Evolutionary conservation across 2,888 invertebrate species (phyloP).

Genomic region (Deilephila elpenor): DNA sequence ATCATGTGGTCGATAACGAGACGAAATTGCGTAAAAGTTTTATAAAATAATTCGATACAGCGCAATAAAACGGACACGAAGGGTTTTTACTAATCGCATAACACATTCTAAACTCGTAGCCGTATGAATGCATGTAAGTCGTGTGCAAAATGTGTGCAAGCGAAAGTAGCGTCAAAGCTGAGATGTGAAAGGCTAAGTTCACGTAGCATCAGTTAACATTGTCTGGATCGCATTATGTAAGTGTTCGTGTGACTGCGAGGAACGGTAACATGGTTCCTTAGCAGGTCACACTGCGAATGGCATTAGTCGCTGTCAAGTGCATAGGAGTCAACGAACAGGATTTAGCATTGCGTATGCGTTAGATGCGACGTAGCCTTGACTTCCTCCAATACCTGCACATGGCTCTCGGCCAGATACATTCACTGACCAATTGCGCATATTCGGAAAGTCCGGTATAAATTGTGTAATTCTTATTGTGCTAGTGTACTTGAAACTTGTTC

Average conservation of each 20-base stretch:
- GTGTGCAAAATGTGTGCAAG: slow-evolving; percentile 57
- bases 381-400: slow-evolving; percentile 65
- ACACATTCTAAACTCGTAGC: slow-evolving; percentile 52
- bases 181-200: slow-evolving; percentile 64
- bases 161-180: slow-evolving; percentile 72
- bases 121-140: slow-evolving; percentile 59
- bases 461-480: slow-evolving; percentile 34
- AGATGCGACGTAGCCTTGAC: slow-evolving; percentile 73
- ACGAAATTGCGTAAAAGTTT: slow-evolving; percentile 10
- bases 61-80: slow-evolving; percentile 38
- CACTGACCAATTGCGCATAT: slow-evolving; percentile 70
- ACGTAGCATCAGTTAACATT: slow-evolving; percentile 60
- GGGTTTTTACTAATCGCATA: slow-evolving; percentile 50
- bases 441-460: slow-evolving; percentile 57
- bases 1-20: slow-evolving; percentile 15
- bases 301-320: slow-evolving; percentile 80
- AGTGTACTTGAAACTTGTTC: slow-evolving; percentile 12
- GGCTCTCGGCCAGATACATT: slow-evolving; percentile 75
- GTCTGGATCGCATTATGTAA: slow-evolving; percentile 79
- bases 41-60: slow-evolving; percentile 19
- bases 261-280: slow-evolving; percentile 80
- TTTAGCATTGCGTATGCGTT: slow-evolving; percentile 76
- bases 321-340: slow-evolving; percentile 80
- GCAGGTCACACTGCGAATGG: slow-evolving; percentile 81
- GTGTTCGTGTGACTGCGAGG: slow-evolving; percentile 72